These are phyloP conservation scores for Microcaecilia unicolor DNA, from an alignment of 2,797 vertebrate genomes.

Conservation along the genomic window DNA sequence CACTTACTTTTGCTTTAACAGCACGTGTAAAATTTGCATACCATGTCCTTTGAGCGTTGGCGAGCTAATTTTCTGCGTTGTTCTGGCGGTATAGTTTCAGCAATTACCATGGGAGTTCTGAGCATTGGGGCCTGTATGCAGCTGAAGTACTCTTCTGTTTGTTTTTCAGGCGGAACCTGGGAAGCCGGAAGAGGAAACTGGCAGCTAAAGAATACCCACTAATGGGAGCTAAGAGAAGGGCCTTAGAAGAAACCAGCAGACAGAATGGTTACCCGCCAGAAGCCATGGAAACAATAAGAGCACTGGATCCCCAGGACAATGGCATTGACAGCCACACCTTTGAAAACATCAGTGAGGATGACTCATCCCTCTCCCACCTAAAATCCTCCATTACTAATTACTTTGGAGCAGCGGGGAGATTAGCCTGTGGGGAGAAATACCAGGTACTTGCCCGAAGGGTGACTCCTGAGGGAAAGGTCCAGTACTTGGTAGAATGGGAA, in stretches of 20 bases:
- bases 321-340: slow-evolving; percentile 67
- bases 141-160: too few species aligned
- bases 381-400: slow-evolving; percentile 91
- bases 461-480: slow-evolving; percentile 82
- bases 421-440: slow-evolving; percentile 85
- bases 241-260: slow-evolving; percentile 13
- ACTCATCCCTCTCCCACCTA: slow-evolving; percentile 76
- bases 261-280: slow-evolving; percentile 22
- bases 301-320: slow-evolving; percentile 38
- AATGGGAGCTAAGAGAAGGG: slow-evolving; percentile 56
- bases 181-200: slow-evolving; percentile 87
- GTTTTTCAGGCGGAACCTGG: slow-evolving; percentile 60
- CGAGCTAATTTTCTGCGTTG: too few species aligned
- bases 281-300: slow-evolving; percentile 37
- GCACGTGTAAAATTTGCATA: too few species aligned
- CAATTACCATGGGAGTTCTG: too few species aligned
- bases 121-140: too few species aligned
- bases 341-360: slow-evolving; percentile 74
- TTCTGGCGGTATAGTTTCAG: too few species aligned
- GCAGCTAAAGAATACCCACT: slow-evolving; percentile 58
- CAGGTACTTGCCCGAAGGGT: slow-evolving; percentile 86
- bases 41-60: too few species aligned
- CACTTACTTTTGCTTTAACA: too few species aligned
- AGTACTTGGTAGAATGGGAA: slow-evolving; percentile 95
- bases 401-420: slow-evolving; percentile 74